A percentile compares a stretch with the other conserved stretches of the same genome.
Conservation (phyloP, 2,113 vertebrate species). For the Cavia aperea region DNA sequence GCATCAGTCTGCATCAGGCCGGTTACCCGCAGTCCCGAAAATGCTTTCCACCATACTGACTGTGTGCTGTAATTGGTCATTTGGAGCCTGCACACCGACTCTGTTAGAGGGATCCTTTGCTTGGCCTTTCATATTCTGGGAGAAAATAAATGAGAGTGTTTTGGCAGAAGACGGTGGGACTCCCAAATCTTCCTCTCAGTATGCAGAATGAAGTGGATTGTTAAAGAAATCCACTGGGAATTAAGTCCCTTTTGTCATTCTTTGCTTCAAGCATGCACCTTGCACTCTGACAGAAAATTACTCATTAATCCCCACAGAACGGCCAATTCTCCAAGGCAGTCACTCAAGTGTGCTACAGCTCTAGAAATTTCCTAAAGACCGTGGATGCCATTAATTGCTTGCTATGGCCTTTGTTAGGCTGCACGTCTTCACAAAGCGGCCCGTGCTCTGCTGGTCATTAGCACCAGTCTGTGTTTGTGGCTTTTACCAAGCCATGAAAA, state of each 20-base stretch:
- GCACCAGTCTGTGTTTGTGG: slow-evolving; percentile 9
- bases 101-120: slow-evolving; percentile 29
- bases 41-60: neutral
- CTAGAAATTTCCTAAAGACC: slow-evolving; percentile 51
- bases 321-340: slow-evolving; percentile 64
- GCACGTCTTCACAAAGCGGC: slow-evolving; percentile 50
- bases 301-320: slow-evolving; percentile 71
- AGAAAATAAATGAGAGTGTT: slow-evolving; percentile 60
- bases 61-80: slow-evolving; percentile 40
- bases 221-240: slow-evolving; percentile 62
- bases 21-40: neutral
- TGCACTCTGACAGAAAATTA: slow-evolving; percentile 70
- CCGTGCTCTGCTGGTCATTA: slow-evolving; percentile 56
- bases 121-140: slow-evolving; percentile 59
- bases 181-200: slow-evolving; percentile 68
- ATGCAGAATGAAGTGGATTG: slow-evolving; percentile 57
- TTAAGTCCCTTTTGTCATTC: slow-evolving; percentile 64
- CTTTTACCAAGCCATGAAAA: neutral
- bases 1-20: neutral
- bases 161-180: slow-evolving; percentile 42
- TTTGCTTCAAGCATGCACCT: slow-evolving; percentile 60
- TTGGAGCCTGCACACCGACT: slow-evolving; percentile 40
- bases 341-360: slow-evolving; percentile 57
- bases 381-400: slow-evolving; percentile 67
- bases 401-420: slow-evolving; percentile 58